Evolutionary conservation across 2,113 vertebrate genomes (phyloP), one percentile per base, ranked within the genome.

Genomic region (Ceyx margarethae): DNA sequence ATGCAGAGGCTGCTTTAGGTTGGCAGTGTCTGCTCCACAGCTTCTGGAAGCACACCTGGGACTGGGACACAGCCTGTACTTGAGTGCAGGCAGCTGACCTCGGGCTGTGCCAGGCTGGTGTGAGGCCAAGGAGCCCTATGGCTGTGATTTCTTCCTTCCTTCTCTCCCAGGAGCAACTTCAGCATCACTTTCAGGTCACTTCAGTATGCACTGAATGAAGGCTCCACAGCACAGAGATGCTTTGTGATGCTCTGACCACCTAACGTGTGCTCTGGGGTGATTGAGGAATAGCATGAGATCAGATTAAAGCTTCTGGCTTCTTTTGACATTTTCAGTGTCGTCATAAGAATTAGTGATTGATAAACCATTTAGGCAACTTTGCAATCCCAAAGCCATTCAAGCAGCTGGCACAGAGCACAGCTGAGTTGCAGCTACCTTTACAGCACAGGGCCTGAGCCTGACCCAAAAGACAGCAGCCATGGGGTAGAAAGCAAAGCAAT

Each of bases 241-340:
- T 35, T 35, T 35, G 35, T 35, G 76, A 56, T 37, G 72, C 2
- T 4, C 69, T 46, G 46, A 51, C 69, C 62, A 71, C 93, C 65
- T 82, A 37, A 45, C 14, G 3, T 1, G 0, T 43, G 2, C 0
- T 77, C 25, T 50, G 0, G 0, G 51, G 31, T 76, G 35, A 57
- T 95, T 79, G 56, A 58, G 91, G 79, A 90, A 64, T 54, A 2
- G 7, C 54, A 57, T n/a, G 53, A 88, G 74, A 74, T 60, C 73
- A 77, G 79, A 45, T 80, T 65, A 93, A 90, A 90, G 51, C 66
- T 77, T 23, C 62, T 35, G 83, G 46, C 74, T 79, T 80, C 86
- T 79, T 73, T 11, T 80, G 58, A 58, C 46, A 65, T 67, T 88
- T 95, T 74, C 26, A 54, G 75, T 51, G 17, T 45, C 53, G 12